These are phyloP conservation scores for Copidosoma aretas DNA, from an alignment of 2,888 invertebrate genomes.

Conservation along the genomic window DNA sequence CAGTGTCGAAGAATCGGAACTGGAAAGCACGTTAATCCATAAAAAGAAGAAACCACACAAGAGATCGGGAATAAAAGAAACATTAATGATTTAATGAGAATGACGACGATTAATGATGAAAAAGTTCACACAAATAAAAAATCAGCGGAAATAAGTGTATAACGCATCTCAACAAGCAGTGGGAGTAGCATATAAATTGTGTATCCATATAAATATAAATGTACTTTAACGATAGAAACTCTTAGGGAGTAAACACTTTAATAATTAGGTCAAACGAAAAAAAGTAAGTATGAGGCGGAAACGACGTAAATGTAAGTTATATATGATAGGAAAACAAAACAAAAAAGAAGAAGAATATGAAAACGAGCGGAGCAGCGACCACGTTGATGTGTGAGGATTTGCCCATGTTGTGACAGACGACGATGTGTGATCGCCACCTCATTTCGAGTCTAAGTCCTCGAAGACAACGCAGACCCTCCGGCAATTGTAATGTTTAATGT, in stretches of 20 bases:
- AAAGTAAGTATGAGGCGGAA: slow-evolving; percentile 31
- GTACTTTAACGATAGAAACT: slow-evolving; percentile 47
- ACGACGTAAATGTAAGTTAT: not conserved
- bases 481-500: slow-evolving; percentile 45
- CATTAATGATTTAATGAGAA: slow-evolving; percentile 7
- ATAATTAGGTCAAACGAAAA: slow-evolving; percentile 43
- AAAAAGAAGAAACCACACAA: slow-evolving; percentile 34
- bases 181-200: slow-evolving; percentile 46
- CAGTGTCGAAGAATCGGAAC: too few relatives aligned
- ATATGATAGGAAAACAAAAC: slow-evolving; percentile 3
- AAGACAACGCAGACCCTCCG: slow-evolving; percentile 53
- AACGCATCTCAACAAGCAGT: slow-evolving; percentile 56
- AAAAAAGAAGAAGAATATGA: slow-evolving; percentile 19
- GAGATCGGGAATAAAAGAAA: slow-evolving; percentile 22
- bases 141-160: slow-evolving; percentile 21
- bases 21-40: slow-evolving; percentile 34
- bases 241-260: slow-evolving; percentile 42
- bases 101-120: slow-evolving; percentile 12
- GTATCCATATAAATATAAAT: slow-evolving; percentile 37
- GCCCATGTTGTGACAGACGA: slow-evolving; percentile 44
- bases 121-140: slow-evolving; percentile 29
- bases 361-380: slow-evolving; percentile 49
- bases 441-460: slow-evolving; percentile 54
- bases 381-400: slow-evolving; percentile 60
- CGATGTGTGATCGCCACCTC: slow-evolving; percentile 48